These are phyloP conservation scores for Melikaiella ostensackeni DNA, from an alignment of 2,888 invertebrate species.

Conservation along the genomic window DNA sequence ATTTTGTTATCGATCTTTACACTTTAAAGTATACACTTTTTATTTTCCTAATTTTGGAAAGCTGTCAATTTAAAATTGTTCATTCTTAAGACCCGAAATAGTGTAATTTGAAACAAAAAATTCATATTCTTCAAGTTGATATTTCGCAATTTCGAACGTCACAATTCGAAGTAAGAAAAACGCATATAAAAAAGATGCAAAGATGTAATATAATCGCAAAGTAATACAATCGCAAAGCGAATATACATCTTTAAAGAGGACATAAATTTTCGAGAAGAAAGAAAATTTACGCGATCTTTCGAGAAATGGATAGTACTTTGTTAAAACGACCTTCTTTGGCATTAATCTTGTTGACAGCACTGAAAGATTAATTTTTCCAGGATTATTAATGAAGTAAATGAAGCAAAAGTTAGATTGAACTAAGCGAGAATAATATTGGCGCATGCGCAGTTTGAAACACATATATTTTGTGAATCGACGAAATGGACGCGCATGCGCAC, in stretches of 20 bases:
- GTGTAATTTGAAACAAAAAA: no score
- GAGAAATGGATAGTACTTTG: background rate
- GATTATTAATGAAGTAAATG: conserved; percentile 7
- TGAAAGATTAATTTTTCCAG: background rate
- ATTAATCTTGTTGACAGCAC: background rate
- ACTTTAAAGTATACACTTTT: background rate
- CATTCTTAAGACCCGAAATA: background rate
- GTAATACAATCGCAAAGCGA: background rate
- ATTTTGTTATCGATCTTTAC: background rate
- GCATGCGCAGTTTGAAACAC: no score
- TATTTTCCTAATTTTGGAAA: no score
- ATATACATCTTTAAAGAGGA: background rate
- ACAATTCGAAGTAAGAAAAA: background rate
- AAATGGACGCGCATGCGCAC: no score
- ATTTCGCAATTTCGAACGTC: no score
- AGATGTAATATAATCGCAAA: no score
- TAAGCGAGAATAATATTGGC: no score
- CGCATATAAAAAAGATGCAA: no score
- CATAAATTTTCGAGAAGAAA: background rate
- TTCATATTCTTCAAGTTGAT: no score
- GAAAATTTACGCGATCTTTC: conserved; percentile 7
- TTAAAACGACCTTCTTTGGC: conserved; percentile 20
- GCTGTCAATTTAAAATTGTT: background rate
- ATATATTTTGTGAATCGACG: no score
- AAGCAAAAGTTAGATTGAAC: no score